phyloP scores from a whole-genome alignment of 2,113 vertebrate genomes.

The Platysteira castanea region DNA sequence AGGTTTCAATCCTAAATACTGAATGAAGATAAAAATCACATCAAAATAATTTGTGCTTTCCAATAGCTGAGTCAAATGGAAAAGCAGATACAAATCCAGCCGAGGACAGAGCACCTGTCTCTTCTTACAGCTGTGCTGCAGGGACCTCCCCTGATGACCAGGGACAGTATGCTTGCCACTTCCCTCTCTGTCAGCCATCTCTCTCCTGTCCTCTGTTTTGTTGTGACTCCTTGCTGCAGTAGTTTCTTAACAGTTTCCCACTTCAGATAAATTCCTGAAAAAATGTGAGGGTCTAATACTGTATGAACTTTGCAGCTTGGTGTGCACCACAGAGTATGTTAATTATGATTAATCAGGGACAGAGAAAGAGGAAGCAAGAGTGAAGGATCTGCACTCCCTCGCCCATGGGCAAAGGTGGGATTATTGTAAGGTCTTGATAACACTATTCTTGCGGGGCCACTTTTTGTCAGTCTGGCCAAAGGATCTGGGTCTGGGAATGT shows the following conservation, averaged over 20 bases:
- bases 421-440: slow-evolving; percentile 1
- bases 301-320: neutral
- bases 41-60: neutral
- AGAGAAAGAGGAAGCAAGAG: neutral
- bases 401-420: neutral
- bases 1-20: neutral
- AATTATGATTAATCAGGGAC: neutral
- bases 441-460: neutral
- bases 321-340: neutral
- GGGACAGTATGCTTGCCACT: neutral
- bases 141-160: neutral
- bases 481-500: neutral
- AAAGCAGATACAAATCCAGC: neutral
- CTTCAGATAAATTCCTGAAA: neutral
- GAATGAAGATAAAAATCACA: neutral
- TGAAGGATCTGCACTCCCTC: neutral
- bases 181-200: neutral
- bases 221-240: neutral
- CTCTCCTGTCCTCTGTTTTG: neutral
- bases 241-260: neutral
- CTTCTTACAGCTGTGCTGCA: rapidly evolving
- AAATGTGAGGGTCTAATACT: neutral
- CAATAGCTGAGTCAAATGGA: neutral
- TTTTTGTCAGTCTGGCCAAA: slow-evolving; percentile 16
- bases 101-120: neutral